Base-by-base conservation (phyloP, 2,888 invertebrate genomes). In the Nowickia ferox region DNA sequence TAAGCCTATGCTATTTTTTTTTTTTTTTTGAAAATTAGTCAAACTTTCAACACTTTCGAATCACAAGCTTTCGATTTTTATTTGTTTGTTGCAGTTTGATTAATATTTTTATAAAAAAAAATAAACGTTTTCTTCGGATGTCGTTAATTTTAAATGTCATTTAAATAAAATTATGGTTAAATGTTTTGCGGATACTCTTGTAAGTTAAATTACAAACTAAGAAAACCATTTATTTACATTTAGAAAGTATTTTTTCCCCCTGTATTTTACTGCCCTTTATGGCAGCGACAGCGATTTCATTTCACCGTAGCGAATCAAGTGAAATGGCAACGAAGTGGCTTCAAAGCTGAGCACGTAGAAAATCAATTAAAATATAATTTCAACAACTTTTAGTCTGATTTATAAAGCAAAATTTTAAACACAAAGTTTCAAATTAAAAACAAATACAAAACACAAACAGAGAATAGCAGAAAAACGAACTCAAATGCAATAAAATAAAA, bases 301-400 rank as follows among this genome's bases (percentile, higher is more conserved):
- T 74, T 42, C 53, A 44, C 22, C 11, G 38, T 57, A 30, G 40
- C 61, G 38, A 53, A 51, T 13, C 40, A 69, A 75, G 61, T 53
- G 38, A 71, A 69, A 82, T 46, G 51, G 44, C 17, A 15, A 55
- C 42, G 22, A 63, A 74, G 17, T 42, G 22, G 30, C 15, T 19
- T 88, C 87, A 87, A 55, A 57, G 48, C 30, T 3, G 1, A n/a
- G 19, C 89, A 88, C 88, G 88, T 89, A 88, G 75, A 61, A 88
- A 89, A 89, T 89, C 88, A 89, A 88, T 89, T 89, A 89, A 88
- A 89, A 83, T 6, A 88, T 88, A 86, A 87, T 88, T 88, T 87
- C 48, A 83, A 61, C 10, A 69, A 68, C 51, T 66, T 61, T n/a
- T 81, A 57, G 57, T 40, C 17, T n/a, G 30, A 30, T 81, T 65